Evolutionary conservation across 1,140 invertebrate species (phyloP), one percentile per base, ranked within the genome.

Genomic region (Drosophila sturtevanti): DNA sequence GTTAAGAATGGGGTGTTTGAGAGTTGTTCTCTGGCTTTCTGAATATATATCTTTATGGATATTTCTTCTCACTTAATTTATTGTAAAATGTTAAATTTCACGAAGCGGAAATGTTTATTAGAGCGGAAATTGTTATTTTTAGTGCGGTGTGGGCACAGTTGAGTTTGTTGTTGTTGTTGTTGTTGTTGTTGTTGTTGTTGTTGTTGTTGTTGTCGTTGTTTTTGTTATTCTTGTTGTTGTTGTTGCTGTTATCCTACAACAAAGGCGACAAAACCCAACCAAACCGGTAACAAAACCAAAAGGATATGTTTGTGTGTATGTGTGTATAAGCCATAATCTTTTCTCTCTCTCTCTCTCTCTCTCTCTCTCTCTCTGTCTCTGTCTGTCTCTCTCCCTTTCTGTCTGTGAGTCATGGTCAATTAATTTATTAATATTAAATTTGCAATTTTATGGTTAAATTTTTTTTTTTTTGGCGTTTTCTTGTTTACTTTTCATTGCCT

Each of bases 101-200:
- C 79, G 70, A 91, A 91, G 89, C 79, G 89, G 89, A 91, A 91
- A 91, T 86, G 81, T 91, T 91, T 90, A 91, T 91, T 91, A 81
- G 89, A 91, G 89, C 89, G 89, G 89, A 91, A 91, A 91, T 87
- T 89, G 89, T 91, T 91, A 91, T 91, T 91, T 91, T 91, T 84
- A 90, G 89, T 89, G 84, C 72, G 76, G 63, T 75, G 63, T 75
- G 73, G 66, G 74, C 81, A 81, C 41, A 60, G 58, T 64, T 70
- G 64, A 72, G 72, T 85, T 38, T 41, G 27, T 55, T 65, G 64
- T 44, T 52, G 38, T 37, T 51, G 48, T 34, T 55, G 44, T 58
- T 58, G 54, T 12, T 70, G 48, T 7, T 66, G 68, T 38, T 16
- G 27, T 48, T 72, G n/a, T n/a, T n/a, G n/a, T n/a, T 58, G 54